Conservation (phyloP, 64 coral and sea anemone genomes). For the Pocillopora damicornis region DNA sequence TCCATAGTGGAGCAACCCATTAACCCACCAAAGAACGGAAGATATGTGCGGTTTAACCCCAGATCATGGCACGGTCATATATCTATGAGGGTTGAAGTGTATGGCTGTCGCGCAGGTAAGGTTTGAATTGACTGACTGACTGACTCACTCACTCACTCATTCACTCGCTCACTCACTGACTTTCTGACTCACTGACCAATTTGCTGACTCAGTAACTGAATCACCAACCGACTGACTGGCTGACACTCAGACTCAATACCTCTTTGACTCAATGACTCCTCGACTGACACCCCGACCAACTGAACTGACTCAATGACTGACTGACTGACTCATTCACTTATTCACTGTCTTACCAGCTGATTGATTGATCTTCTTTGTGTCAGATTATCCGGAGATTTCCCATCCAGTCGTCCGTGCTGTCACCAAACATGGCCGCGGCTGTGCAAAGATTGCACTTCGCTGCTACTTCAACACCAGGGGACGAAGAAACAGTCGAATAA, state of each 20-base stretch:
- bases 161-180: too few relatives aligned
- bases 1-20: slow-evolving; percentile 48
- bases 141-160: too few relatives aligned
- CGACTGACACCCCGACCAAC: too few relatives aligned
- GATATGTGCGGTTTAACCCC: slow-evolving; percentile 41
- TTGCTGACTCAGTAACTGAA: too few relatives aligned
- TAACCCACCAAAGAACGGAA: slow-evolving; percentile 40
- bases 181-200: too few relatives aligned
- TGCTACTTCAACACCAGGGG: slow-evolving; percentile 40
- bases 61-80: slow-evolving; percentile 49
- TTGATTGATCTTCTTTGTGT: background rate
- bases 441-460: slow-evolving; percentile 29
- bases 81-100: slow-evolving; percentile 69
- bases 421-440: slow-evolving; percentile 13
- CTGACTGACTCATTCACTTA: background rate
- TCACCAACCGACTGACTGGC: too few relatives aligned
- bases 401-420: slow-evolving; percentile 30
- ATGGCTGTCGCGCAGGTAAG: slow-evolving; percentile 57
- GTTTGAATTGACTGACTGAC: background rate
- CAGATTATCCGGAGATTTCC: slow-evolving; percentile 39
- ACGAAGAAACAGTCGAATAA: slow-evolving; percentile 1
- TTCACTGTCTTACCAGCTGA: background rate
- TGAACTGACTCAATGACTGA: background rate
- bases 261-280: background rate
- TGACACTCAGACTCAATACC: too few relatives aligned